Evolutionary conservation across 2,113 vertebrate genomes (phyloP).

Genomic region (Spizaetus ornatus): DNA sequence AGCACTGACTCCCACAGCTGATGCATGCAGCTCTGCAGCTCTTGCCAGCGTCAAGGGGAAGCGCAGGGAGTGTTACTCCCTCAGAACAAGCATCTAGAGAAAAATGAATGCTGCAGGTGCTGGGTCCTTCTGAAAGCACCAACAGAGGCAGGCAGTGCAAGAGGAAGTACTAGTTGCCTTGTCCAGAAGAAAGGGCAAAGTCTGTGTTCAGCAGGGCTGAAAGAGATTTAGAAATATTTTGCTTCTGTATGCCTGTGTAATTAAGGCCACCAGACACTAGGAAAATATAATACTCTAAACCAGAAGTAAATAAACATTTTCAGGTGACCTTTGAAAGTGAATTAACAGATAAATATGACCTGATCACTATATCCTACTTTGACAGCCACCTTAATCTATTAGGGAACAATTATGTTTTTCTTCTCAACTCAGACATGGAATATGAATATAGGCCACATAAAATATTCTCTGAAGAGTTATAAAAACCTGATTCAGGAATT

Average conservation of each 20-base stretch:
- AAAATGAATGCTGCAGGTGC: background rate
- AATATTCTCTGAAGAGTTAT: background rate
- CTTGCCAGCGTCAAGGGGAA: too few relatives aligned
- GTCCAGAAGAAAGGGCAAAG: background rate
- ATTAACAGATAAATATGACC: background rate
- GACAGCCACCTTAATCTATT: background rate
- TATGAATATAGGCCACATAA: background rate
- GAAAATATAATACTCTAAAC: background rate
- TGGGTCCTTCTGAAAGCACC: background rate
- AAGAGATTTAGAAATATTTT: background rate
- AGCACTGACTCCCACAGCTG: background rate
- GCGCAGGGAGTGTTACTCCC: accelerated
- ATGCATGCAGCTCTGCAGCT: background rate
- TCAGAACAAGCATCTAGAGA: background rate
- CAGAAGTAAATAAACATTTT: background rate
- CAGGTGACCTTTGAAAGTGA: background rate
- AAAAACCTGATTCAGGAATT: background rate
- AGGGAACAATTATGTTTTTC: background rate
- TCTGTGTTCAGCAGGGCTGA: background rate
- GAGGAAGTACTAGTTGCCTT: background rate
- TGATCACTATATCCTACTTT: background rate
- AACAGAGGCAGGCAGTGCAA: background rate
- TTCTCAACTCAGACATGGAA: background rate
- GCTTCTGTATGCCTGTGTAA: background rate
- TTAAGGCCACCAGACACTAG: background rate